These are phyloP conservation scores for Cerastis rubricosa DNA, from an alignment of 2,888 invertebrate genomes.

Conservation along the genomic window DNA sequence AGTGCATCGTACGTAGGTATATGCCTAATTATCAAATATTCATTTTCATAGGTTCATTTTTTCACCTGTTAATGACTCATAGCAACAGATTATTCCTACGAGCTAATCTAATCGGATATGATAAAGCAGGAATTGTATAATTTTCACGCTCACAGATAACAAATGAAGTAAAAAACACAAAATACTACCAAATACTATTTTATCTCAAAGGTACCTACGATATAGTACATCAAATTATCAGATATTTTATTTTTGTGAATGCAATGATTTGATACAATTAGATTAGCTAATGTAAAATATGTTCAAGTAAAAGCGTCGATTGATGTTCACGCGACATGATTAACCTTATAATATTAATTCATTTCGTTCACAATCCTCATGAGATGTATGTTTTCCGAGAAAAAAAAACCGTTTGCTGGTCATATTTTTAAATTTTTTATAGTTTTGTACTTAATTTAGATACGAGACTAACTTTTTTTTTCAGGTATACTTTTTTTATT, in stretches of 20 bases:
- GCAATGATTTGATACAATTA: conserved; percentile 20
- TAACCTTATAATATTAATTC: not conserved
- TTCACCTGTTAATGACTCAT: not conserved
- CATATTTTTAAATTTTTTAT: not conserved
- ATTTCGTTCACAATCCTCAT: conserved; percentile 40
- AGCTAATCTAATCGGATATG: conserved; percentile 28
- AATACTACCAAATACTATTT: conserved; percentile 19
- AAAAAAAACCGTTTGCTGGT: conserved; percentile 56
- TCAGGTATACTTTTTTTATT: conserved; percentile 9
- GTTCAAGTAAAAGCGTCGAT: not conserved
- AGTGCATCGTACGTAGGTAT: not conserved
- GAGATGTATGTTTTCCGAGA: conserved; percentile 30
- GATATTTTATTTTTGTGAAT: conserved; percentile 28
- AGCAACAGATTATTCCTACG: conserved; percentile 8
- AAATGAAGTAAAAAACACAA: conserved; percentile 10
- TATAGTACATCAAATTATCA: not conserved
- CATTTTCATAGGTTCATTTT: not conserved
- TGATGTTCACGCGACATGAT: not conserved
- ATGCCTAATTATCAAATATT: not conserved
- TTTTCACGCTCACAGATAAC: not conserved
- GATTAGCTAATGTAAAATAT: not conserved
- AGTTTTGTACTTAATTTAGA: not conserved
- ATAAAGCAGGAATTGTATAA: conserved; percentile 27
- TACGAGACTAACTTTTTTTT: conserved; percentile 14
- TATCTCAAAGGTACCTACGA: conserved; percentile 56